phyloP scores from a whole-genome alignment of 2,888 invertebrate genomes.

The Lacanobia oleracea region DNA sequence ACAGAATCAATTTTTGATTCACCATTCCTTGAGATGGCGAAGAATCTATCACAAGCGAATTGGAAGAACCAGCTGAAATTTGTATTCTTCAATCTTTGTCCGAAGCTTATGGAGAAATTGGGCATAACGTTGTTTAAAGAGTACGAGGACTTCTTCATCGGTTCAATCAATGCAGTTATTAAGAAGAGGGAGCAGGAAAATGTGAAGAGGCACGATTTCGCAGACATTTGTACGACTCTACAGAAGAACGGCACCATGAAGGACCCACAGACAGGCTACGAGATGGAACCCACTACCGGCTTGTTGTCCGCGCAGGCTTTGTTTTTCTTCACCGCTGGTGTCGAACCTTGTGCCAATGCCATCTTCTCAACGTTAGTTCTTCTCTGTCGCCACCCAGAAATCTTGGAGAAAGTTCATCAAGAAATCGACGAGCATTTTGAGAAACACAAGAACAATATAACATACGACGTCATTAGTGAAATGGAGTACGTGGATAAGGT shows the following conservation, averaged over 20 bases:
- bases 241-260: conserved; percentile 74
- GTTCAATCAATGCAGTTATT: conserved; percentile 75
- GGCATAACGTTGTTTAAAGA: conserved; percentile 72
- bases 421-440: conserved; percentile 55
- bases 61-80: conserved; percentile 61
- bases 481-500: conserved; percentile 80
- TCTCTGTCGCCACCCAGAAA: conserved; percentile 74
- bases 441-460: conserved; percentile 41
- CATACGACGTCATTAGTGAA: conserved; percentile 66
- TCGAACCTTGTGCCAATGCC: conserved; percentile 72
- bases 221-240: conserved; percentile 74
- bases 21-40: conserved; percentile 72
- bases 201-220: conserved; percentile 76
- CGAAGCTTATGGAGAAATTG: conserved; percentile 60
- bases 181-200: conserved; percentile 70
- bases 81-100: conserved; percentile 51
- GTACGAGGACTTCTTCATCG: conserved; percentile 76
- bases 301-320: conserved; percentile 62
- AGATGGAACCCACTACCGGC: conserved; percentile 76
- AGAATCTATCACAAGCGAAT: conserved; percentile 56
- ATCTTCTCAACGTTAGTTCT: conserved; percentile 71
- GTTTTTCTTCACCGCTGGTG: conserved; percentile 74
- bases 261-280: conserved; percentile 71
- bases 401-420: conserved; percentile 67
- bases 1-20: conserved; percentile 76